Evolutionary conservation across 2,888 invertebrate species (phyloP), one percentile per base, ranked within the genome.

Genomic region (Cheilosia urbana): DNA sequence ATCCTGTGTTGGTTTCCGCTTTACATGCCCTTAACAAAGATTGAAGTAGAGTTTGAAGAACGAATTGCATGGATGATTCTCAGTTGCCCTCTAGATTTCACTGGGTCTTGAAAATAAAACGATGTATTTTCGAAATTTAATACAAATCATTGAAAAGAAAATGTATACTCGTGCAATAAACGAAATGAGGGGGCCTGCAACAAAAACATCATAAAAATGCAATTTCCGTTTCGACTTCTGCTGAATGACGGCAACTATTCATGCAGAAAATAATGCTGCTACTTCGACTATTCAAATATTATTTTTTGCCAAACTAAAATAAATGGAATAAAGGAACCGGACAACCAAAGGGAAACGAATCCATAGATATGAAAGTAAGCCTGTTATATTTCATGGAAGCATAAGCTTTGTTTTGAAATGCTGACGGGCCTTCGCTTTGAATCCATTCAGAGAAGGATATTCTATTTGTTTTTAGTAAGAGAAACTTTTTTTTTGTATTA

Each of bases 121-220:
- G 17, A n/a, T 17, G 17, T 45, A n/a, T 45, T 49, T 49, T 49
- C 13, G 9, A 21, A 49, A 49, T 37, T 34, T 57, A n/a, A 27
- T 57, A 34, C n/a, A 57, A 57, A 37, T 34, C 49, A 24, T 40
- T 53, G 40, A 53, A 53, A 53, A 30, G 13, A 45, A 47, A 21
- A 66, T 66, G 24, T n/a, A 37, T n/a, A 37, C 37, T 13, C 37
- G 13, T 37, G 3, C 37, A 66, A 51, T 49, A 63, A 49, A 47
- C 7, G n/a, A 34, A 37, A 51, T 21, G n/a, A 19, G 40, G 21
- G 47, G 21, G 13, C 30, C 30, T 68, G 21, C 34, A 79, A 73
- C 65, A 69, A 76, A 62, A 76, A n/a, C 42, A 69, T 69, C 68
- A 76, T 40, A 63, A 81, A 81, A 81, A 76, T 81, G 76, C 63